Evolutionary conservation across 1,140 invertebrate genomes (phyloP).

Genomic region (Microplitis demolitor): DNA sequence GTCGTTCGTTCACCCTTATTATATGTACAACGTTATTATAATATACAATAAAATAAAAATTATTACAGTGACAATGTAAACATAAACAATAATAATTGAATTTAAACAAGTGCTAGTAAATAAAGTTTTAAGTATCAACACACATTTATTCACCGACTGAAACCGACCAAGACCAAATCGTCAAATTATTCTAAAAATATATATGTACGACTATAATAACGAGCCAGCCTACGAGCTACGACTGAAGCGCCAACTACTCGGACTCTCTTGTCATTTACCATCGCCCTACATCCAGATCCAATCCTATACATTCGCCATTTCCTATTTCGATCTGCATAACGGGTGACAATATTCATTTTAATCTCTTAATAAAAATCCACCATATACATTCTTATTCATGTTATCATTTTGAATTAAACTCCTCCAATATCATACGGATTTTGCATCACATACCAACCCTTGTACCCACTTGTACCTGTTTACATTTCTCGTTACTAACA

Average conservation of each 20-base stretch:
- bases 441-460: too few relatives aligned
- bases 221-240: constrained; percentile 26
- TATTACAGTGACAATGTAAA: neutral
- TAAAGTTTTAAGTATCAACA: neutral
- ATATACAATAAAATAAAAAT: constrained; percentile 11
- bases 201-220: constrained; percentile 17
- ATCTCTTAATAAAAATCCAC: neutral
- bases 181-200: constrained; percentile 8
- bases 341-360: neutral
- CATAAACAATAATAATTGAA: neutral
- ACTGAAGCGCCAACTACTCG: constrained; percentile 29
- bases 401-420: neutral
- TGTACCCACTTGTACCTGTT: too few relatives aligned
- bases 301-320: neutral
- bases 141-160: too few relatives aligned
- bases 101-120: neutral
- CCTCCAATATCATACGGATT: too few relatives aligned
- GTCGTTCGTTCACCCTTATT: neutral
- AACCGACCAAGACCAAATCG: neutral
- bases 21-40: neutral
- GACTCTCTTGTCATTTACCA: neutral
- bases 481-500: too few relatives aligned
- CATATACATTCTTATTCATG: neutral
- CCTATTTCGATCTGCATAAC: neutral
- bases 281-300: neutral